A percentile compares a stretch with the other conserved stretches of the same genome.
Conservation (phyloP, 1,140 invertebrate species). For the Piezodorus guildinii region DNA sequence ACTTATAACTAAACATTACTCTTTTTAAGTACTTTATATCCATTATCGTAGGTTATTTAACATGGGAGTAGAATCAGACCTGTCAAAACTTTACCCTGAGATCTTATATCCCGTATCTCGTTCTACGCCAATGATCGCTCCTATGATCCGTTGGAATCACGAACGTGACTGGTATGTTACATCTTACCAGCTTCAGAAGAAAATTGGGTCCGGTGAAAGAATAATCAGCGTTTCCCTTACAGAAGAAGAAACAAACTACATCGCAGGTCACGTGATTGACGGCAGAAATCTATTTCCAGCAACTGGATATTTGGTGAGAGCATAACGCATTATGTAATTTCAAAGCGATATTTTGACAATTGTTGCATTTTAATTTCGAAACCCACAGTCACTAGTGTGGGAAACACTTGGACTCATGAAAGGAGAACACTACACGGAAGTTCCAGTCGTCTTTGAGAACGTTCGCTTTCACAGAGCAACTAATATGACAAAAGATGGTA, state of each 20-base stretch:
- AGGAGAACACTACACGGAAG: constrained; percentile 54
- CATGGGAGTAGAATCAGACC: constrained; percentile 27
- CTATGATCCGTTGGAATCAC: constrained; percentile 84
- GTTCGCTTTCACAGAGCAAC: constrained; percentile 73
- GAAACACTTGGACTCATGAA: constrained; percentile 70
- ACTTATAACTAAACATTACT: no score
- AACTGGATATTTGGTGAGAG: constrained; percentile 60
- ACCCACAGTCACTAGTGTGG: constrained; percentile 60
- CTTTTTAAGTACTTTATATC: no score
- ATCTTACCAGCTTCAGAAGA: constrained; percentile 13
- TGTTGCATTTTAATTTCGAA: not conserved
- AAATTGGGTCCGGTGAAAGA: constrained; percentile 14
- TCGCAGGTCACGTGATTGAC: constrained; percentile 78
- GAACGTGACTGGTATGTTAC: constrained; percentile 55
- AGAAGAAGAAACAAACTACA: constrained; percentile 37
- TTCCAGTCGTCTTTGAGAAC: constrained; percentile 77
- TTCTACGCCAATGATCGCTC: constrained; percentile 62
- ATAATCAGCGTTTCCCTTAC: not conserved
- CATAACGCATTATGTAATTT: not conserved
- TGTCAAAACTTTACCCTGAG: constrained; percentile 44
- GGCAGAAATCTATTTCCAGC: constrained; percentile 78
- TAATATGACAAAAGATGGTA: constrained; percentile 53
- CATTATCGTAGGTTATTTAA: constrained; percentile 27
- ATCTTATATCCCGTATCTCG: constrained; percentile 66
- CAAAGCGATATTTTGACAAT: no score